Evolutionary conservation across 2,888 invertebrate genomes (phyloP), one percentile per base, ranked within the genome.

Genomic region (Selenia dentaria): DNA sequence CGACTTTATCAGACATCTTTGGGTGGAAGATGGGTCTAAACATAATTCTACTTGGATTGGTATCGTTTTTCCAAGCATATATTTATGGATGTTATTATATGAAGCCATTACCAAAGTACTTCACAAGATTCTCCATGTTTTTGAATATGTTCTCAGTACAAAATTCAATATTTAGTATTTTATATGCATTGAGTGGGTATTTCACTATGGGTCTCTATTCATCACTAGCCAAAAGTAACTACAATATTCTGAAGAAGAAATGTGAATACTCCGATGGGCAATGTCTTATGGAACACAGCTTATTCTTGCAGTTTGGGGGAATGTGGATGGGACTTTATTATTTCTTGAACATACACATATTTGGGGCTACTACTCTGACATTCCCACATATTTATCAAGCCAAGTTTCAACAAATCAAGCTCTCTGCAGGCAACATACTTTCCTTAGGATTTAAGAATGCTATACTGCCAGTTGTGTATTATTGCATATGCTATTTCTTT

Each of bases 351-450:
- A 86, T 91, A 6, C 92, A 92, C 57, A 80, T 93, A 25, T 85
- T 92, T 33, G 91, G 92, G 12, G 73, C 82, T 6, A 90, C 92
- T 51, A 83, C 91, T 54, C 81, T 96, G 0, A 82, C 92, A 14
- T 96, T 95, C 70, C 93, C 95, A 5, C 92, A 94, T n/a, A 91
- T 95, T 9, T 93, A 94, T 51, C 94, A 94, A 74, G 92, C 92
- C 28, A 95, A 95, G 69, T 91, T 95, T 54, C 88, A 93, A 2
- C 93, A 94, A 65, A 89, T 96, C 10, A 93, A 94, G 65, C 79
- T 92, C 16, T 87, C 92, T 0, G 67, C 95, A 4, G 83, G 85
- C 33, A 74, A 85, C 1, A 87, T 94, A 20, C 57, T 96, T 3
- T 91, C 93, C 14, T 84, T 86, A 44, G 93, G 94, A 10, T 88